A percentile compares a stretch with the other conserved stretches of the same genome.
Evolutionary conservation across 2,113 vertebrate species (phyloP).

Genomic region (Aegotheles bennettii): DNA sequence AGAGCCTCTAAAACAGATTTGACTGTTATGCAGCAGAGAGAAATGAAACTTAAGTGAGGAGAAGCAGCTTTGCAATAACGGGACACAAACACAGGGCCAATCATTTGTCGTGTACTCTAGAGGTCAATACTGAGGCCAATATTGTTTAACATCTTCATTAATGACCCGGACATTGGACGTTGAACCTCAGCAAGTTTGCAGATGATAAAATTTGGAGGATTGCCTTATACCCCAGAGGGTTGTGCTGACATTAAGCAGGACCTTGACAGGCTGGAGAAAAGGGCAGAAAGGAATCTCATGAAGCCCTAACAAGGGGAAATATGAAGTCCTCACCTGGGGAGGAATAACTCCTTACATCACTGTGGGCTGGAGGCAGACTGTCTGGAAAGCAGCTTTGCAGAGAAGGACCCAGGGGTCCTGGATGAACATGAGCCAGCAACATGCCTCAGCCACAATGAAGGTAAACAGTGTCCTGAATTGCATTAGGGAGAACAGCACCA

Average conservation of each 20-base stretch:
- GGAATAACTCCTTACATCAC: not conserved
- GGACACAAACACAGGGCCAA: not conserved
- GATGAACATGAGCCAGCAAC: fast-evolving
- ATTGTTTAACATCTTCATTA: not conserved
- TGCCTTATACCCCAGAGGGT: not conserved
- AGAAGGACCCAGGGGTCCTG: not conserved
- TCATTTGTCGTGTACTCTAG: not conserved
- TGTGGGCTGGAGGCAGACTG: not conserved
- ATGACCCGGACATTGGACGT: not conserved
- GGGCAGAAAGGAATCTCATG: not conserved
- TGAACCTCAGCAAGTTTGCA: not conserved
- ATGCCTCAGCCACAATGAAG: not conserved
- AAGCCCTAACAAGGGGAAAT: not conserved
- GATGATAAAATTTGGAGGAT: not conserved
- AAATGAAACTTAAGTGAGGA: not conserved
- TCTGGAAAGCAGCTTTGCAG: not conserved
- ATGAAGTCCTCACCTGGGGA: not conserved
- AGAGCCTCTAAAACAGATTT: not conserved
- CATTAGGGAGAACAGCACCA: not conserved
- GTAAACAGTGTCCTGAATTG: not conserved
- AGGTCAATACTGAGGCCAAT: not conserved
- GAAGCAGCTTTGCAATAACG: not conserved
- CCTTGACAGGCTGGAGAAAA: not conserved
- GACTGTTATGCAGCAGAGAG: not conserved
- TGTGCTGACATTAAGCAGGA: not conserved